These are phyloP conservation scores for Cisticola juncidis DNA, from an alignment of 2,113 vertebrate genomes.

Conservation along the genomic window DNA sequence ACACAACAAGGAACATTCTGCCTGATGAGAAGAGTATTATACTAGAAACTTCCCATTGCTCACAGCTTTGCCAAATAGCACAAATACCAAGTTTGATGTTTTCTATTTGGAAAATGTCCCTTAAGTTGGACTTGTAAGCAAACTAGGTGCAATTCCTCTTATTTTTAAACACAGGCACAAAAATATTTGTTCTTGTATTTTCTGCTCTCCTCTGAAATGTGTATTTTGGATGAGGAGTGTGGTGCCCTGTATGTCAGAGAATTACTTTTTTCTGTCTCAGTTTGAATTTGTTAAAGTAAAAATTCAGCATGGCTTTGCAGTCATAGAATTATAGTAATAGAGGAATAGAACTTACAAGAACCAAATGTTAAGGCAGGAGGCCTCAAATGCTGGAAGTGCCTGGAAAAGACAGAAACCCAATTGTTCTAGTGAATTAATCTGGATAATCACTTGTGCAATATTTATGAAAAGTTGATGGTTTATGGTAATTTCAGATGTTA, in stretches of 20 bases:
- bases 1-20: neutral
- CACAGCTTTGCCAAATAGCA: neutral
- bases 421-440: neutral
- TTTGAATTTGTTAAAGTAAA: neutral
- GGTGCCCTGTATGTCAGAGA: neutral
- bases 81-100: neutral
- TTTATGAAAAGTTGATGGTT: neutral
- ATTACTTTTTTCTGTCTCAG: neutral
- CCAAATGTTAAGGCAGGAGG: neutral
- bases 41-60: neutral
- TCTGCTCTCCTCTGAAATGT: neutral
- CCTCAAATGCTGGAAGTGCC: neutral
- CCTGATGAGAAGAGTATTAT: neutral
- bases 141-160: neutral
- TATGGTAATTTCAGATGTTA: neutral
- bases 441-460: neutral
- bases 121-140: neutral
- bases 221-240: neutral
- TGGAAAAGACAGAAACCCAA: neutral
- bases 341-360: neutral
- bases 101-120: neutral
- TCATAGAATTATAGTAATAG: neutral
- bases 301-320: neutral
- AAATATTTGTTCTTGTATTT: neutral
- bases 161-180: neutral